A percentile compares a stretch with the other conserved stretches of the same genome.
Evolutionary conservation across 2,113 vertebrate genomes (phyloP).

Genomic region (Dicaeum eximium): DNA sequence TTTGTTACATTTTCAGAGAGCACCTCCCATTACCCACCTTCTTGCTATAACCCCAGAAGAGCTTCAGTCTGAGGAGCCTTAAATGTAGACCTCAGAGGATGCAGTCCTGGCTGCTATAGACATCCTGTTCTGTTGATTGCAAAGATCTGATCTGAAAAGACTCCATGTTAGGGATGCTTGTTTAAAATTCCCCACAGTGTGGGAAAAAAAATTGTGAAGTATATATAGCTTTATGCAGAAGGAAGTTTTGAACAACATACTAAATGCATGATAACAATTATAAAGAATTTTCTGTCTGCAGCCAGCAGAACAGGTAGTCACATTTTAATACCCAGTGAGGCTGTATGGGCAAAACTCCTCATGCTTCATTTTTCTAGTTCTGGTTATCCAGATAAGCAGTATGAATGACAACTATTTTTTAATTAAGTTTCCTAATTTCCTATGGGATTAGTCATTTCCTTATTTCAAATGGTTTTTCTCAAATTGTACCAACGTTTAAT

Average conservation of each 20-base stretch:
- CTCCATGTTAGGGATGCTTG: not conserved
- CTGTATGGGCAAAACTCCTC: not conserved
- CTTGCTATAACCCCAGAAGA: not conserved
- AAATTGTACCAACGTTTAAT: not conserved
- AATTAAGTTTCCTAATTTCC: conserved; percentile 32
- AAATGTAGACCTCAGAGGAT: not conserved
- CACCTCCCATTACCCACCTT: not conserved
- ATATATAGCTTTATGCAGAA: not conserved
- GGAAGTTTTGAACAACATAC: not conserved
- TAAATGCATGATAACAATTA: not conserved
- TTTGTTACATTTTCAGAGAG: not conserved
- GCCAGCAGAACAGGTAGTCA: not conserved
- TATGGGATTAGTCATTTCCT: conserved; percentile 48
- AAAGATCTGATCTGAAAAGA: not conserved
- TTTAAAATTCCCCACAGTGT: not conserved
- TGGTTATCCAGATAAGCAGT: conserved; percentile 23
- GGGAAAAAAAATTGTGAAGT: not conserved
- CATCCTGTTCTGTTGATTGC: not conserved
- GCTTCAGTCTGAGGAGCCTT: not conserved
- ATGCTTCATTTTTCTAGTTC: conserved; percentile 12
- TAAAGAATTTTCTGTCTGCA: not conserved
- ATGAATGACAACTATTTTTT: conserved; percentile 24
- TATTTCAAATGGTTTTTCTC: conserved; percentile 14
- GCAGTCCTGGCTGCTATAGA: not conserved
- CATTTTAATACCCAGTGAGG: not conserved